Evolutionary conservation across 1,140 invertebrate species (phyloP).

Genomic region (Polypedilum pembai): DNA sequence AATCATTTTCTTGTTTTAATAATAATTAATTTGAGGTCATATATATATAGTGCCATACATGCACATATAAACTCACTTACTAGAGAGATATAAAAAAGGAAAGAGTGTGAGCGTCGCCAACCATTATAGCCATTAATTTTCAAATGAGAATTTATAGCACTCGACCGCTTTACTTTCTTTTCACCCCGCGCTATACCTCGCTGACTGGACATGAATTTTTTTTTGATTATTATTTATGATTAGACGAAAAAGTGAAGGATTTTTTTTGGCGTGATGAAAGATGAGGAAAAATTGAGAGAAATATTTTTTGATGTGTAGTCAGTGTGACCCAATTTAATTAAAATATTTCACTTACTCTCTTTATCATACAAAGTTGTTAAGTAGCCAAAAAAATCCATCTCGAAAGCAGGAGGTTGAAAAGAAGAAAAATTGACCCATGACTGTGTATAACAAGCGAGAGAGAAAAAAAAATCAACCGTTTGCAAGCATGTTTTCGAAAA

Average conservation of each 20-base stretch:
- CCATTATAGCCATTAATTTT: conserved; percentile 26
- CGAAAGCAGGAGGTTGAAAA: background rate
- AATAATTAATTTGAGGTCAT: conserved; percentile 28
- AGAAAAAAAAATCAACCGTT: background rate
- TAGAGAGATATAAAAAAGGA: background rate
- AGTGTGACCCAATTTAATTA: conserved; percentile 15
- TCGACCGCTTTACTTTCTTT: background rate
- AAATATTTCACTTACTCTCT: background rate
- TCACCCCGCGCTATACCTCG: background rate
- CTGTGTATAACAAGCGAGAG: background rate
- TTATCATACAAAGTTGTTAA: background rate
- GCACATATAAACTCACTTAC: background rate
- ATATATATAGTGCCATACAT: conserved; percentile 1
- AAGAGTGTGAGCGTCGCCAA: background rate
- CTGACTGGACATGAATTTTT: background rate
- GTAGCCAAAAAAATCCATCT: too few species aligned
- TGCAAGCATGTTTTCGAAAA: background rate
- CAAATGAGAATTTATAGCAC: conserved; percentile 27
- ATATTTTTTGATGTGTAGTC: background rate
- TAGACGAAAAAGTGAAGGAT: conserved; percentile 1
- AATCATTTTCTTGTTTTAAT: conserved; percentile 28
- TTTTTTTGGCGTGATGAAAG: background rate
- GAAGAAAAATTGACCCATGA: conserved; percentile 4
- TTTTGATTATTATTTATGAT: conserved; percentile 19
- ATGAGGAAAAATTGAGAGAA: background rate